phyloP scores from a whole-genome alignment of 2,888 invertebrate species.

The Dorcus parallelipipedus region DNA sequence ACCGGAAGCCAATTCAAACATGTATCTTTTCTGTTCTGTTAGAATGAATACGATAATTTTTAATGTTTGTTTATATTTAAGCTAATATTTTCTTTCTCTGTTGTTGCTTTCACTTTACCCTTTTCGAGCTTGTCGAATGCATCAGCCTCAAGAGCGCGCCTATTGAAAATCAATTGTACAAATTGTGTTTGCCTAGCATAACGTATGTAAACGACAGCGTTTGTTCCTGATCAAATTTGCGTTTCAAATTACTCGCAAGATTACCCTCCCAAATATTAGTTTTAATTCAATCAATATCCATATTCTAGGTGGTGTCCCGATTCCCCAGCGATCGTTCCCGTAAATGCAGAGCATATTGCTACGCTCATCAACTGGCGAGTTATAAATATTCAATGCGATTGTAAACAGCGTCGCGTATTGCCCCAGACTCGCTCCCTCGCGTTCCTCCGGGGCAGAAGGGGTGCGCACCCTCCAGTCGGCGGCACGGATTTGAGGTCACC shows the following conservation, averaged over 20 bases:
- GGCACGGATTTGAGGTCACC: slow-evolving; percentile 50
- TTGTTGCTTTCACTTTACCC: not conserved
- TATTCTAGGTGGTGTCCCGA: slow-evolving; percentile 30
- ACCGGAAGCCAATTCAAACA: no score
- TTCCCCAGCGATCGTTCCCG: slow-evolving; percentile 43
- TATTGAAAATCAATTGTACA: not conserved
- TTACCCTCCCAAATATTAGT: slow-evolving; percentile 51
- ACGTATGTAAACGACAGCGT: slow-evolving; percentile 33
- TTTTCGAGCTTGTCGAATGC: not conserved
- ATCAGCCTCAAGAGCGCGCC: not conserved
- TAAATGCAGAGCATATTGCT: slow-evolving; percentile 51
- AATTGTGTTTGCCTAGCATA: slow-evolving; percentile 18
- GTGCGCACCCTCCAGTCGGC: slow-evolving; percentile 15
- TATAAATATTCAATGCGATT: slow-evolving; percentile 52
- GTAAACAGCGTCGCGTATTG: slow-evolving; percentile 43
- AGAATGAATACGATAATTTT: no score
- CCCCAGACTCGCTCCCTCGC: slow-evolving; percentile 13
- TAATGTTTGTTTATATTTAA: no score
- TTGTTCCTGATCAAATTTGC: slow-evolving; percentile 46
- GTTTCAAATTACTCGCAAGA: slow-evolving; percentile 49
- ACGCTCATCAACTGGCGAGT: slow-evolving; percentile 52
- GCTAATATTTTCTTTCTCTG: no score
- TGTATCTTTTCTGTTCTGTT: no score
- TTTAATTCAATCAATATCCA: slow-evolving; percentile 49
- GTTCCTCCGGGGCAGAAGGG: not conserved